Evolutionary conservation across 2,797 vertebrate genomes (phyloP), one percentile per base, ranked within the genome.

Genomic region (Oreonectes daqikongensis): DNA sequence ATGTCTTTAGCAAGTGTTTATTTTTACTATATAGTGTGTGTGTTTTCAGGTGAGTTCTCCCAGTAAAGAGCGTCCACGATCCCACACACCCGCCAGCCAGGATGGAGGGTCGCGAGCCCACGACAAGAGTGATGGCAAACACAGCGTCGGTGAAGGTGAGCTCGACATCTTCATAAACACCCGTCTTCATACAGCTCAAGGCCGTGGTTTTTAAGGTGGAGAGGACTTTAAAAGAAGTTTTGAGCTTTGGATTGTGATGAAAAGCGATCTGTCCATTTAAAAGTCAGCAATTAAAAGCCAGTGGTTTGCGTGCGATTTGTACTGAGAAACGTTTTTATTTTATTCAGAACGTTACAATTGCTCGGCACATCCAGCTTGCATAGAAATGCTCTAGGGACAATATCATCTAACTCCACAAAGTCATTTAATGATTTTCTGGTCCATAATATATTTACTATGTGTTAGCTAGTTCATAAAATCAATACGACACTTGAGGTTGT

Each of bases 131-230:
- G 94, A 96, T 57, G 91, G 93, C 83, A 95, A 94, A 65, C 91
- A 88, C 79, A 94, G 88, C 72, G 84, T 96, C 72, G 95, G 92
- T 72, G 96, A 97, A 85, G 96, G 97, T 98, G 80, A 84, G 89
- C 52, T 3, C 10, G 12, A 17, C 20, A 17, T 28, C 30, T 46
- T 35, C 18, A 53, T 5, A 57, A 59, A 63, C 57, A 55, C 9
- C 24, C 5, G 14, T 75, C 30, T 55, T 53, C n/a, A 24, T 20
- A 2, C 11, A 12, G 18, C 5, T 17, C 32, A 60, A 57, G 66
- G 75, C 30, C 5, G 12, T 24, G 18, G 12, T 42, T 66, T 14
- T 22, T 52, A 42, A 44, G 52, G 32, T 35, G 40, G 46, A 72
- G 35, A 77, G 22, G 42, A 46, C 66, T 68, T 73, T 30, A 35